Conservation (phyloP, 2,113 vertebrate species). For the Hydrolagus affinis region DNA sequence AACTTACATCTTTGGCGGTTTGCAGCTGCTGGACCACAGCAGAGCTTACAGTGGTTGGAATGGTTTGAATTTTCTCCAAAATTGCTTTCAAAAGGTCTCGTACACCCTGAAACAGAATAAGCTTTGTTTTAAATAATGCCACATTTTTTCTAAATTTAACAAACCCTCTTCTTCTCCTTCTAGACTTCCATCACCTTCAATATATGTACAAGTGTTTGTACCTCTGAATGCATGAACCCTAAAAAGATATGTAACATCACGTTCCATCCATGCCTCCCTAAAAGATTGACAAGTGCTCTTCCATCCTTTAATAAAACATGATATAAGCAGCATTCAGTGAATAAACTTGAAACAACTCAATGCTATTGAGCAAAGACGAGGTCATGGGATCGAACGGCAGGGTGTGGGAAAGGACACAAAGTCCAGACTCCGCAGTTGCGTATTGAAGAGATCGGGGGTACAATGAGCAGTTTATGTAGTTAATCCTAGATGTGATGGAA, state of each 20-base stretch:
- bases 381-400: too few relatives aligned
- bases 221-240: not conserved
- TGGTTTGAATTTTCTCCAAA: conserved; percentile 88
- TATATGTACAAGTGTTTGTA: not conserved
- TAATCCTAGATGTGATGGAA: too few relatives aligned
- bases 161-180: not conserved
- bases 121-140: not conserved
- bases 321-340: too few relatives aligned
- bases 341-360: too few relatives aligned
- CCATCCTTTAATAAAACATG: not conserved
- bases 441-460: too few relatives aligned
- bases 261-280: not conserved
- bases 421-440: too few relatives aligned
- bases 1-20: conserved; percentile 81
- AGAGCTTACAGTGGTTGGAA: conserved; percentile 90
- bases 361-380: too few relatives aligned
- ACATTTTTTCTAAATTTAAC: not conserved
- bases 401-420: too few relatives aligned
- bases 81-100: conserved; percentile 87
- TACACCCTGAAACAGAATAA: conserved; percentile 66
- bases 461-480: too few relatives aligned
- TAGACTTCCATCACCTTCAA: not conserved
- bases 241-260: not conserved
- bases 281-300: not conserved
- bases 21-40: conserved; percentile 92